A percentile compares a stretch with the other conserved stretches of the same genome.
phyloP scores from a whole-genome alignment of 2,888 invertebrate genomes.

The Dryobotodes eremita region DNA sequence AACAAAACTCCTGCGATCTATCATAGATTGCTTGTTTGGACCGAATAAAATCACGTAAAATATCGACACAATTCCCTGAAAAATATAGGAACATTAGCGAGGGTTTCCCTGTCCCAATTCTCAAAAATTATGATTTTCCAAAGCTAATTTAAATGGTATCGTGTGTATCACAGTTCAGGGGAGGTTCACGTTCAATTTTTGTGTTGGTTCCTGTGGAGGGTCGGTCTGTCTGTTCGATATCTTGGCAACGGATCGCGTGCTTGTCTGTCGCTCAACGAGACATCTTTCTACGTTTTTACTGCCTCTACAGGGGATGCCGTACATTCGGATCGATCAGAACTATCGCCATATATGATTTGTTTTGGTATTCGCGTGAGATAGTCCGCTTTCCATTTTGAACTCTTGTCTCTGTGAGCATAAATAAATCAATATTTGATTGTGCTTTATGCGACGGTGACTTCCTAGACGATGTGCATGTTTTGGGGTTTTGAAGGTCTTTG shows the following conservation, averaged over 20 bases:
- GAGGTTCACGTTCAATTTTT: slow-evolving; percentile 44
- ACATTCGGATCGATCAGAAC: slow-evolving; percentile 80
- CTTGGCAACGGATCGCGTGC: slow-evolving; percentile 88
- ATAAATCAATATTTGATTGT: slow-evolving; percentile 57
- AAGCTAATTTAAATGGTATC: slow-evolving; percentile 42
- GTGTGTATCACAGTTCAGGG: slow-evolving; percentile 50
- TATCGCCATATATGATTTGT: slow-evolving; percentile 84
- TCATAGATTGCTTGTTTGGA: slow-evolving; percentile 1
- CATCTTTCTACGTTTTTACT: slow-evolving; percentile 85
- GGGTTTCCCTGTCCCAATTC: slow-evolving; percentile 41
- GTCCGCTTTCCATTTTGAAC: slow-evolving; percentile 59
- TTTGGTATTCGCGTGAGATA: slow-evolving; percentile 77
- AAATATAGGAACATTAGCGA: slow-evolving; percentile 28
- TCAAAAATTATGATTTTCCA: slow-evolving; percentile 49
- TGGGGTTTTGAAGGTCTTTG: slow-evolving; percentile 25
- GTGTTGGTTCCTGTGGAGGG: slow-evolving; percentile 57
- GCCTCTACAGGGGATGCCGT: slow-evolving; percentile 73
- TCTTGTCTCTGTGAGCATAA: slow-evolving; percentile 55
- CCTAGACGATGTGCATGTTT: slow-evolving; percentile 45
- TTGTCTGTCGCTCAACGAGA: slow-evolving; percentile 70
- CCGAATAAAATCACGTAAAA: slow-evolving; percentile 22
- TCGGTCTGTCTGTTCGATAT: slow-evolving; percentile 83
- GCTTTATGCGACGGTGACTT: slow-evolving; percentile 48
- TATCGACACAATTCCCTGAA: slow-evolving; percentile 22
- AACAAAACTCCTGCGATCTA: slow-evolving; percentile 16